Evolutionary conservation across 2,797 vertebrate species (phyloP).

Genomic region (Squalus acanthias): DNA sequence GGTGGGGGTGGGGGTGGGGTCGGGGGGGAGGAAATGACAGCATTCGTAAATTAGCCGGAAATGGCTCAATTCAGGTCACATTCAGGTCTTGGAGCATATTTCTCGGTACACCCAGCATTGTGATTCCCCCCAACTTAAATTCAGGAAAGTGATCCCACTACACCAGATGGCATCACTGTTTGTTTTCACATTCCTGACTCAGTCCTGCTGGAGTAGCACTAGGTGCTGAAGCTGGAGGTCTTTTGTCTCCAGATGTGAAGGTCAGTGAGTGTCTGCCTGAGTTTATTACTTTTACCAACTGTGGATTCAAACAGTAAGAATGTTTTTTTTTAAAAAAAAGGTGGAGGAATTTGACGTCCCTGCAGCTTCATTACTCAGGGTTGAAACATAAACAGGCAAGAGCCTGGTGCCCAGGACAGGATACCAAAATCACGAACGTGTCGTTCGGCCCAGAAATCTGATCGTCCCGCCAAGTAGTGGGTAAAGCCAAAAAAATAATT

Average conservation of each 20-base stretch:
- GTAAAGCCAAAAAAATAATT: neutral
- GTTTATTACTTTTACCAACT: constrained; percentile 13
- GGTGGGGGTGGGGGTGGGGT: too few relatives aligned
- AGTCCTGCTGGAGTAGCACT: too few relatives aligned
- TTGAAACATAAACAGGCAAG: neutral
- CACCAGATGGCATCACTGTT: neutral
- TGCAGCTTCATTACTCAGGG: neutral
- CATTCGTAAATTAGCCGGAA: neutral
- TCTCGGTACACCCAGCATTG: neutral
- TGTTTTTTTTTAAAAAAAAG: neutral
- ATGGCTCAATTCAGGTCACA: neutral
- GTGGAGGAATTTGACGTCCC: neutral
- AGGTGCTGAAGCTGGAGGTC: neutral
- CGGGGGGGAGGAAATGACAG: neutral
- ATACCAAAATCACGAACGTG: neutral
- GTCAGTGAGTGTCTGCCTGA: neutral
- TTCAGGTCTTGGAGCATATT: neutral
- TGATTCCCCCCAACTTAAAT: neutral
- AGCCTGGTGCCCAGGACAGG: neutral
- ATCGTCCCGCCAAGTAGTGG: neutral
- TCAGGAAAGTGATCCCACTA: neutral
- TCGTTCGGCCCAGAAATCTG: neutral
- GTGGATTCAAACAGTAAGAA: neutral
- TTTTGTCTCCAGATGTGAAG: neutral
- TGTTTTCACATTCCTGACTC: neutral